Percentiles rank a stretch among this genome's conserved stretches.
phyloP scores from a whole-genome alignment of 2,888 invertebrate species.

The Augochlorella aurata region DNA sequence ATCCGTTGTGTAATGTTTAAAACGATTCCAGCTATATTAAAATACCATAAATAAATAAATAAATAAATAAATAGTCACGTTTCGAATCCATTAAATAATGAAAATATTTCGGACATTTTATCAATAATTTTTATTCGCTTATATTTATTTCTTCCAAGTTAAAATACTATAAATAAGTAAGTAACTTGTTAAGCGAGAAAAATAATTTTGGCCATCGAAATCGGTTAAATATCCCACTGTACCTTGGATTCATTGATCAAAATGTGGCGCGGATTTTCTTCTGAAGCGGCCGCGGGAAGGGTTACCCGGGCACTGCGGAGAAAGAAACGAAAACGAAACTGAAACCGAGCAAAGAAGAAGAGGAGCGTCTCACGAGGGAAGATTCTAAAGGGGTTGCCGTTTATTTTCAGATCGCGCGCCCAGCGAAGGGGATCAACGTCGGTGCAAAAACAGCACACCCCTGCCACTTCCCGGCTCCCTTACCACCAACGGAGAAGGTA shows the following conservation, averaged over 20 bases:
- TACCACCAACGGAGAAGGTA: conserved; percentile 93
- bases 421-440: conserved; percentile 86
- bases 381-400: conserved; percentile 68
- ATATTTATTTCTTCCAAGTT: too few relatives aligned
- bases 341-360: neutral
- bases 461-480: conserved; percentile 88
- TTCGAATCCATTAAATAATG: too few relatives aligned
- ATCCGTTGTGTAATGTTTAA: too few relatives aligned
- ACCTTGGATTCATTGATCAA: neutral
- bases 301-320: neutral
- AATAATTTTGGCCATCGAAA: neutral
- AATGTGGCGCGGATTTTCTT: neutral
- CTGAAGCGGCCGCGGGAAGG: neutral
- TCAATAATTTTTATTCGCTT: too few relatives aligned
- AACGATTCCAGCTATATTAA: too few relatives aligned
- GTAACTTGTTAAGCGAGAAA: too few relatives aligned
- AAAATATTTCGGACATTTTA: too few relatives aligned
- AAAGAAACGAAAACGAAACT: conserved; percentile 28
- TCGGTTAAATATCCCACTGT: neutral
- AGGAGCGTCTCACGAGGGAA: conserved; percentile 41
- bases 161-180: too few relatives aligned
- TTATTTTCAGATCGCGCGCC: conserved; percentile 85
- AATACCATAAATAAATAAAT: too few relatives aligned
- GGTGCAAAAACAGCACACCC: conserved; percentile 85
- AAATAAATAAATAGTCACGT: too few relatives aligned